These are phyloP conservation scores for Ellobius talpinus DNA, from an alignment of 2,113 vertebrate species.

Conservation along the genomic window DNA sequence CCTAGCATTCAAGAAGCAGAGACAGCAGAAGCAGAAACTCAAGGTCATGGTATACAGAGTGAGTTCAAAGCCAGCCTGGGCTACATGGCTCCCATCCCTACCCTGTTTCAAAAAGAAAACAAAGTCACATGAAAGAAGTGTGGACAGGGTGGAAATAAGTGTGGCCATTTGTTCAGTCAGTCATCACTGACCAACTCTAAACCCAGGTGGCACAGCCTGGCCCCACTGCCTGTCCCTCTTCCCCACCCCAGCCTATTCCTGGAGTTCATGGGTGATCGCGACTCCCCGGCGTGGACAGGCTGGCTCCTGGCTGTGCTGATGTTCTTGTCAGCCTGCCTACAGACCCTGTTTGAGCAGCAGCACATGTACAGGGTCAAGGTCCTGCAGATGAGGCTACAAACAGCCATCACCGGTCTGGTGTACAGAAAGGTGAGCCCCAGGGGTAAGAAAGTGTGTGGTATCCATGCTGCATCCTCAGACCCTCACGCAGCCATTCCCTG, in stretches of 20 bases:
- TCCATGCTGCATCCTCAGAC: not conserved
- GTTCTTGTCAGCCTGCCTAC: conserved; percentile 92
- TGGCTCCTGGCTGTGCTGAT: conserved; percentile 91
- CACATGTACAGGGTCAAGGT: conserved; percentile 93
- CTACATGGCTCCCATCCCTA: not conserved
- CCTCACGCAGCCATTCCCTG: not conserved
- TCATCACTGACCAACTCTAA: not conserved
- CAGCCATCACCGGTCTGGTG: conserved; percentile 93
- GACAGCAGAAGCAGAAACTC: not conserved
- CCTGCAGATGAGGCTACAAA: conserved; percentile 93
- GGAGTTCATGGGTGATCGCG: conserved; percentile 89
- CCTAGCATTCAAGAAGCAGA: not conserved
- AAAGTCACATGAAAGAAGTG: not conserved
- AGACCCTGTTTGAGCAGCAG: conserved; percentile 94
- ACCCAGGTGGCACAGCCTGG: not conserved
- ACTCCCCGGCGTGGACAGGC: conserved; percentile 92
- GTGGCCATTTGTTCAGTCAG: fast-evolving
- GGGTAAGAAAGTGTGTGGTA: not conserved
- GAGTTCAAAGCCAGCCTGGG: not conserved
- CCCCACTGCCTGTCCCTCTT: not conserved
- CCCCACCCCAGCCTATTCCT: conserved; percentile 90
- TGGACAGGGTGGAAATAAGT: not conserved
- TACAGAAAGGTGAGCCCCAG: conserved; percentile 92
- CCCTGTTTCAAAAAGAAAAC: not conserved
- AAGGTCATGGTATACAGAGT: not conserved